Percentiles rank a stretch among this genome's conserved stretches.
phyloP scores from a whole-genome alignment of 2,797 vertebrate species.

The Neolamprologus multifasciatus region DNA sequence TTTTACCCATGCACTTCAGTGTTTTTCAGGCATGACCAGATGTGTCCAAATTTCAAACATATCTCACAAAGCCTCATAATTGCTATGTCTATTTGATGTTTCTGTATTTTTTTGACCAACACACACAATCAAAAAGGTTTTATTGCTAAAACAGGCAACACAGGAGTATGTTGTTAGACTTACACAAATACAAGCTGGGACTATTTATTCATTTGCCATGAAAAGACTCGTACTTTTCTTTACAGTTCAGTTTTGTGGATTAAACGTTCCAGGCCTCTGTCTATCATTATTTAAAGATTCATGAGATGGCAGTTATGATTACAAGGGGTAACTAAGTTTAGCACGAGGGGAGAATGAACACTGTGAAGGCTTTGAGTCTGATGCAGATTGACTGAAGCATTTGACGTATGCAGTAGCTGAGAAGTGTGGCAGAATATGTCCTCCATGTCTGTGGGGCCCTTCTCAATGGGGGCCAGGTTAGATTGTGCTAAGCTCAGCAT shows the following conservation, averaged over 20 bases:
- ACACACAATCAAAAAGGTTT: slow-evolving; percentile 66
- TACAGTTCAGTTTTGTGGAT: slow-evolving; percentile 27
- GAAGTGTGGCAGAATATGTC: not conserved
- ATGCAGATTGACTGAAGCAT: not conserved
- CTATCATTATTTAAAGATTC: slow-evolving; percentile 42
- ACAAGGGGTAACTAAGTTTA: slow-evolving; percentile 24
- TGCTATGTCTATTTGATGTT: slow-evolving; percentile 51
- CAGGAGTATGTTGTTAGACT: slow-evolving; percentile 42
- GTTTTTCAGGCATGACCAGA: slow-evolving; percentile 42
- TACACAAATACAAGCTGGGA: slow-evolving; percentile 41
- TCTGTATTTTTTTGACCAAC: slow-evolving; percentile 56
- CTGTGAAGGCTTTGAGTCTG: not conserved
- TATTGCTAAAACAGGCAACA: slow-evolving; percentile 56
- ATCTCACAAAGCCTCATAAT: slow-evolving; percentile 66
- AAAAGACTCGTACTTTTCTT: slow-evolving; percentile 36
- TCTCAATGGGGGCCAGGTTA: not conserved
- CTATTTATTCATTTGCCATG: slow-evolving; percentile 53
- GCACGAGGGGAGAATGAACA: slow-evolving; percentile 6
- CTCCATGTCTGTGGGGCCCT: not conserved
- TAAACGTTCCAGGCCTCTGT: slow-evolving; percentile 25
- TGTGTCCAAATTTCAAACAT: slow-evolving; percentile 64
- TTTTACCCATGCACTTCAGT: not conserved
- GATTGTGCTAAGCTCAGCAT: slow-evolving; percentile 8
- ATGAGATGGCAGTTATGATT: slow-evolving; percentile 21
- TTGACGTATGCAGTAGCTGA: slow-evolving; percentile 9